Conservation (phyloP, 2,113 vertebrate genomes). For the Chelonoidis abingdonii region DNA sequence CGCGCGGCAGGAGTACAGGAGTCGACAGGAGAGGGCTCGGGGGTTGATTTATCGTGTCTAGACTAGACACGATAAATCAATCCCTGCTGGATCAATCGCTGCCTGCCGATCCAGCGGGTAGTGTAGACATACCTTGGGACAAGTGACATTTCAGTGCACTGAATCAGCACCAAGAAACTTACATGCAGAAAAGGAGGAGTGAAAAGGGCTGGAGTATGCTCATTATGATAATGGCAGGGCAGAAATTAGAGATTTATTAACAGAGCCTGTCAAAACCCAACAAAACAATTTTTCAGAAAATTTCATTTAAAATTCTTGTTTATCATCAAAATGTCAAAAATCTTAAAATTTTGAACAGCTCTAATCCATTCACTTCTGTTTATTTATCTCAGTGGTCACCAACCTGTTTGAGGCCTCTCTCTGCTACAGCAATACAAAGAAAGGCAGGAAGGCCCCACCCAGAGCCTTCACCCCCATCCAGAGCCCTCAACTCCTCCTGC, state of each 20-base stretch:
- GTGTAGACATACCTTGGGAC: neutral
- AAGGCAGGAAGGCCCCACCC: neutral
- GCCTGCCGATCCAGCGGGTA: too few relatives aligned
- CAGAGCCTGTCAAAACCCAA: neutral
- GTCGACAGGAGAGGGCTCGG: too few relatives aligned
- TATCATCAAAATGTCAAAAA: conserved; percentile 11
- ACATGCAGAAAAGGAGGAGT: neutral
- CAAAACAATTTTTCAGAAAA: neutral
- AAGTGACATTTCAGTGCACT: neutral
- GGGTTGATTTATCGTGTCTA: too few relatives aligned
- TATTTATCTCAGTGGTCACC: neutral
- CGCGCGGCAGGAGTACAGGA: too few relatives aligned
- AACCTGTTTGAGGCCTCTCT: neutral
- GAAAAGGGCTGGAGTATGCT: neutral
- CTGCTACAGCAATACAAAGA: neutral
- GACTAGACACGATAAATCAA: too few relatives aligned
- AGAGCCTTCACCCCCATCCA: too few relatives aligned
- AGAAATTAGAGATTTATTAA: neutral
- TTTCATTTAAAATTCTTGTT: neutral
- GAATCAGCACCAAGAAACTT: neutral
- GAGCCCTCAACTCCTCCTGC: neutral
- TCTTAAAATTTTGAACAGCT: neutral
- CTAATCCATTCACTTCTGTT: neutral
- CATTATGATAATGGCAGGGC: neutral
- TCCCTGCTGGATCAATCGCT: too few relatives aligned